Conservation (phyloP, 2,888 invertebrate genomes). For the Candidula unifasciata region DNA sequence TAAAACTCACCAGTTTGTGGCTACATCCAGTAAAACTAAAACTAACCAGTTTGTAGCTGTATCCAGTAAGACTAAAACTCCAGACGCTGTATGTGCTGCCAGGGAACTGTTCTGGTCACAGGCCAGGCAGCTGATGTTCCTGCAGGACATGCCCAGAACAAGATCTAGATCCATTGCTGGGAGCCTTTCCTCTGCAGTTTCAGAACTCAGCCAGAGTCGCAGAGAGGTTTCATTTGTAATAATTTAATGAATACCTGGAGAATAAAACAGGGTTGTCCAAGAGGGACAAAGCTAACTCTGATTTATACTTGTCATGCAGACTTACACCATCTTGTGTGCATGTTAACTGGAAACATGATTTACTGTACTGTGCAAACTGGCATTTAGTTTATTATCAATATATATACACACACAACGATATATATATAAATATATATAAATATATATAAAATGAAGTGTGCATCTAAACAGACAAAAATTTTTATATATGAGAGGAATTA, state of each 20-base stretch:
- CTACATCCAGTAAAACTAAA: neutral
- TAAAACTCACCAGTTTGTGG: too few relatives aligned
- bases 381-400: neutral
- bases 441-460: too few relatives aligned
- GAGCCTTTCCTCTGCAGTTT: neutral
- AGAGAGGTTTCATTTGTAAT: neutral
- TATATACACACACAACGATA: too few relatives aligned
- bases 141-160: conserved; percentile 46
- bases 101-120: conserved; percentile 39
- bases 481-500: too few relatives aligned
- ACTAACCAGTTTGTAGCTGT: conserved; percentile 50
- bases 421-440: too few relatives aligned
- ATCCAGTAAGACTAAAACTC: conserved; percentile 42
- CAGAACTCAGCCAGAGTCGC: conserved; percentile 16
- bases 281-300: neutral
- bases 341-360: neutral
- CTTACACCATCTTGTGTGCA: neutral
- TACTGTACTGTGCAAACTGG: neutral
- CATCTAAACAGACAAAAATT: too few relatives aligned
- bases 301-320: neutral
- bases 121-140: conserved; percentile 39
- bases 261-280: neutral
- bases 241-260: neutral
- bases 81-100: conserved; percentile 44
- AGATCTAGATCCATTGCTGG: conserved; percentile 41